phyloP scores from a whole-genome alignment of 2,888 invertebrate genomes.

The Netelia fuscicornis region DNA sequence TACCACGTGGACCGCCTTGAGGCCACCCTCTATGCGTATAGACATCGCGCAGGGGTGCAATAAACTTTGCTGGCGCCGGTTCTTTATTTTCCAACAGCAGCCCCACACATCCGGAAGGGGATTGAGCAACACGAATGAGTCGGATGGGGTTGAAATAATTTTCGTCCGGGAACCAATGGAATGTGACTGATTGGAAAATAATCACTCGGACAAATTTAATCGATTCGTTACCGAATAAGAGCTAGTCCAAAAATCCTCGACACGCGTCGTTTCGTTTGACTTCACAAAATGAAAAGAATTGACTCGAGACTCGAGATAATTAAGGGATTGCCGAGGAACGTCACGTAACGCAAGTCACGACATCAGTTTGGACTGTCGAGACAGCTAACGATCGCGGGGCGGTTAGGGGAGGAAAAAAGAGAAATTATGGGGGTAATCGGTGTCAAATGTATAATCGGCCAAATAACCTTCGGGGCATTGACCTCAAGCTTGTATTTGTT shows the following conservation, averaged over 20 bases:
- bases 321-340: constrained; percentile 27
- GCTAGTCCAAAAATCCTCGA: too few relatives aligned
- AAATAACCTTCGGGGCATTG: neutral
- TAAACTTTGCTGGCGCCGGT: constrained; percentile 31
- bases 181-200: neutral
- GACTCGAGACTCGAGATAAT: constrained; percentile 31
- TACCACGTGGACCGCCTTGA: constrained; percentile 39
- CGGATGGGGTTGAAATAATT: neutral
- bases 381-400: constrained; percentile 72
- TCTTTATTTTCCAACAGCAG: constrained; percentile 18
- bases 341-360: constrained; percentile 32
- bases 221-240: neutral
- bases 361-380: constrained; percentile 36
- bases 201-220: neutral
- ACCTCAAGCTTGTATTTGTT: neutral
- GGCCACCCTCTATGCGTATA: constrained; percentile 3
- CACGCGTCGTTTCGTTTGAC: too few relatives aligned
- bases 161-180: neutral
- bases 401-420: neutral
- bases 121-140: neutral
- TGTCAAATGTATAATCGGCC: constrained; percentile 23
- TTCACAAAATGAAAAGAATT: constrained; percentile 8
- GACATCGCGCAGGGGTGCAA: constrained; percentile 26
- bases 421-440: constrained; percentile 31
- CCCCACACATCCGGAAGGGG: neutral